Base-by-base conservation (phyloP, 2,888 invertebrate species). In the Diarsia dahlii region DNA sequence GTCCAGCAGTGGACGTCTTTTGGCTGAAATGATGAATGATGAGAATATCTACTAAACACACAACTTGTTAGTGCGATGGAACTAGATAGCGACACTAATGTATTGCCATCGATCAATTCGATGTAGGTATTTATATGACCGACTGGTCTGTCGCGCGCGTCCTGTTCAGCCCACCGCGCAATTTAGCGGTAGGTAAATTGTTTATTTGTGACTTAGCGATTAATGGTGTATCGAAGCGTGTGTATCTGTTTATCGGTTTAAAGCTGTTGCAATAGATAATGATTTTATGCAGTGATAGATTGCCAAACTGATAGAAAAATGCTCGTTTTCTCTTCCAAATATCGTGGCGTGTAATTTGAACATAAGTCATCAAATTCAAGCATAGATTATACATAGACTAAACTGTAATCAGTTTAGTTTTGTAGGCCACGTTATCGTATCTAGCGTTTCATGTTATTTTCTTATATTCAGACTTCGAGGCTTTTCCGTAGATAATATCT, bases 71-170 rank as follows among this genome's bases (percentile, higher is more conserved):
- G 76, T 82, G 74, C 66, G 65, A 71, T 85, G 74, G 69, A 70
- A 76, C 82, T 74, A 78, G 74, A 81, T 77, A 71, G 66, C 78
- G 75, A 23, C 80, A 83, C 83, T 88, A 87, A 89, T 86, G 85
- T 86, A 85, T 84, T 76, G 81, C 66, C 74, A 86, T 88, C 87
- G 87, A 90, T 89, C 89, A 86, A 67, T 78, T 72, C 74, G 52
- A 68, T 80, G 71, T 81, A 68, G 78, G 71, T 81, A 86, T 86
- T 86, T 84, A 84, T 86, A 84, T 76, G 63, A 76, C 74, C 74
- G 71, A 80, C 72, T 63, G 60, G 81, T 66, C 75, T 65, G 71
- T 78, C 84, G 70, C 75, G 62, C 75, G 60, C 68, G 84, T 84
- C 84, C 77, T 85, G 71, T 75, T 78, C 68, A 63, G 75, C 72